These are phyloP conservation scores for Pantherophis vulpinus DNA, from an alignment of 2,797 vertebrate genomes.

Conservation along the genomic window DNA sequence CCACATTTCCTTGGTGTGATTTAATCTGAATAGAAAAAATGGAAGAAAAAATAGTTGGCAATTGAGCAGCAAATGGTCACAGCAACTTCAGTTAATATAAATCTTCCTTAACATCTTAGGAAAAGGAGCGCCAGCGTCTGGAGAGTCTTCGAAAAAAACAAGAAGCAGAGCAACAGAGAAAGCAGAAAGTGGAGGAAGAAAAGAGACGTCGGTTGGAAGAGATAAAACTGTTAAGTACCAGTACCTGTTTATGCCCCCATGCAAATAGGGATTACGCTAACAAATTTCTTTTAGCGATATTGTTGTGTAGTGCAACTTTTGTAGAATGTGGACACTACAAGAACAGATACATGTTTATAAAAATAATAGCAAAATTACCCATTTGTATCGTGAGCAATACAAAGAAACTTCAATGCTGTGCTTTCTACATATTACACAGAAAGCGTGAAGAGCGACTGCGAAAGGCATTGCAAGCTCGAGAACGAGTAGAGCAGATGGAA, in stretches of 20 bases:
- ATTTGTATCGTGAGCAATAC: background rate
- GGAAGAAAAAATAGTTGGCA: background rate
- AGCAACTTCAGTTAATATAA: background rate
- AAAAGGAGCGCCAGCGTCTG: slow-evolving; percentile 84
- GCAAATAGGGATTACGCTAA: background rate
- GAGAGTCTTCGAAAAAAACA: slow-evolving; percentile 89
- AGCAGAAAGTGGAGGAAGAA: slow-evolving; percentile 90
- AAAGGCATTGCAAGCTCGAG: slow-evolving; percentile 87
- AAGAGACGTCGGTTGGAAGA: slow-evolving; percentile 87
- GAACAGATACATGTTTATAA: background rate
- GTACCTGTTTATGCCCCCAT: slow-evolving; percentile 19
- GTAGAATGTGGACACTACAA: background rate
- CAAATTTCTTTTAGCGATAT: background rate
- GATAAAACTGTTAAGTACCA: slow-evolving; percentile 80
- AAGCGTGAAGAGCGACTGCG: slow-evolving; percentile 88
- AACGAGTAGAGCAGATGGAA: slow-evolving; percentile 85
- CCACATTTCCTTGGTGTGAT: background rate
- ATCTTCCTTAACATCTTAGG: slow-evolving; percentile 58
- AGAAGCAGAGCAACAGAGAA: slow-evolving; percentile 89
- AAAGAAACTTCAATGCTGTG: background rate
- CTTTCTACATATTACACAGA: slow-evolving; percentile 63
- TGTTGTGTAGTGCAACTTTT: background rate
- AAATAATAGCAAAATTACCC: background rate
- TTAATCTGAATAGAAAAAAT: background rate
- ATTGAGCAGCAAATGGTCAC: background rate